Percentiles rank a stretch among this genome's conserved stretches.
phyloP scores from a whole-genome alignment of 2,797 vertebrate species.

The Scleropages formosus region DNA sequence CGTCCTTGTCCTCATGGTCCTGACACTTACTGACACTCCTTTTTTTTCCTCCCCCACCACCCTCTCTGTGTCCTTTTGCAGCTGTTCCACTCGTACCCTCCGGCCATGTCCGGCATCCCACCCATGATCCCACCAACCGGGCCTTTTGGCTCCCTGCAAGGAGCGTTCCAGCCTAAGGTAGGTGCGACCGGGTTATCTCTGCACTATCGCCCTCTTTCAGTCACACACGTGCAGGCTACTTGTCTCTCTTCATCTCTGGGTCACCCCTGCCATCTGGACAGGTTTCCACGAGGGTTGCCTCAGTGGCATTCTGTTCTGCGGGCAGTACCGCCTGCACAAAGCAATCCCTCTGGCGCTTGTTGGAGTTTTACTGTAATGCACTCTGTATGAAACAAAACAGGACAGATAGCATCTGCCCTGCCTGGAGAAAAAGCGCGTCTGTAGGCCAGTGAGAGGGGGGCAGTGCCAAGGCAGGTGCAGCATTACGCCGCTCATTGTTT shows the following conservation, averaged over 20 bases:
- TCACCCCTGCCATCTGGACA: background rate
- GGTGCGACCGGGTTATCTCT: too few species aligned
- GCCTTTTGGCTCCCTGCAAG: slow-evolving; percentile 94
- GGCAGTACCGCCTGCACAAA: background rate
- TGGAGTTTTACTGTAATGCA: background rate
- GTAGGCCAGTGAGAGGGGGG: too few species aligned
- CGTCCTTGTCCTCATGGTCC: background rate
- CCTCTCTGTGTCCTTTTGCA: slow-evolving; percentile 59
- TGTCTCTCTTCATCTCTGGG: background rate
- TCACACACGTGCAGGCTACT: background rate
- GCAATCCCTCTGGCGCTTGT: background rate
- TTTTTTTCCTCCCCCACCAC: too few species aligned
- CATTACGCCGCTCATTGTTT: background rate
- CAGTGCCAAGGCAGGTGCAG: background rate
- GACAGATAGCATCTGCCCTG: background rate
- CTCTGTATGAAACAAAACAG: background rate
- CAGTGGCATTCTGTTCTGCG: background rate
- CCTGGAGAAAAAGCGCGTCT: background rate
- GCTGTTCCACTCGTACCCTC: slow-evolving; percentile 96
- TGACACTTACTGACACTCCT: background rate
- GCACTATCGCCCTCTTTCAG: too few species aligned
- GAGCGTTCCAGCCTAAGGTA: slow-evolving; percentile 98
- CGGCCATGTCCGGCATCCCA: slow-evolving; percentile 92
- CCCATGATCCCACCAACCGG: slow-evolving; percentile 95
- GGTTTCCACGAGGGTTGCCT: background rate